Evolutionary conservation across 2,113 vertebrate genomes (phyloP).

Genomic region (Prinia subflava): DNA sequence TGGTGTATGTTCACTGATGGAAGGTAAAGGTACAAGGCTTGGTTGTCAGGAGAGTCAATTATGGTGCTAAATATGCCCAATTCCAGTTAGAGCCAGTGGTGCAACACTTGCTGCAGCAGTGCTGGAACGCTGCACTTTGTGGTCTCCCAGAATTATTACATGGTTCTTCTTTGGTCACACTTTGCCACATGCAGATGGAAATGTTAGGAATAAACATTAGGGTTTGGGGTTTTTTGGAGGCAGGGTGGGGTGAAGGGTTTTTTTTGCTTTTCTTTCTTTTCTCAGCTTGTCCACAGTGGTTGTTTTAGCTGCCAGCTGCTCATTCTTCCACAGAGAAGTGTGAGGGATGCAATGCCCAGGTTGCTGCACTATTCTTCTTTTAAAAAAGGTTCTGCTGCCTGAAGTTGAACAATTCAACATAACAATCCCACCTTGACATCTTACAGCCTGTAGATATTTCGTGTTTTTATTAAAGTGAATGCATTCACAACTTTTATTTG

Average conservation of each 20-base stretch:
- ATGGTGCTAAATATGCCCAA: not conserved
- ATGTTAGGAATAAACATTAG: not conserved
- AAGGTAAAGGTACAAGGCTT: not conserved
- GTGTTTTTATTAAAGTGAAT: not conserved
- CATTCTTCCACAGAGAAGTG: not conserved
- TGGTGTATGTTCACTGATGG: not conserved
- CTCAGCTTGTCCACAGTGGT: not conserved
- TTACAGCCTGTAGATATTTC: not conserved
- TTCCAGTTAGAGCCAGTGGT: not conserved
- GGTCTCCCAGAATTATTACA: not conserved
- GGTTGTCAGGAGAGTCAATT: not conserved
- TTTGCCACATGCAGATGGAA: not conserved
- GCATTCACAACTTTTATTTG: not conserved
- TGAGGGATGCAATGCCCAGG: not conserved
- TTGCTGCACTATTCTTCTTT: not conserved
- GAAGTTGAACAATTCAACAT: not conserved
- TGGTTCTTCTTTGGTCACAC: not conserved
- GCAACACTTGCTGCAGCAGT: not conserved
- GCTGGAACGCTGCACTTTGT: not conserved
- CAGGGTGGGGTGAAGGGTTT: fast-evolving
- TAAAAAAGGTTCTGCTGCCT: not conserved
- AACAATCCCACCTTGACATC: not conserved
- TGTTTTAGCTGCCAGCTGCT: not conserved
- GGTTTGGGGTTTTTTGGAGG: not conserved
- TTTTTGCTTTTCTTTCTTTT: not conserved